These are phyloP conservation scores for Zaprionus nigranus DNA, from an alignment of 1,140 invertebrate species.

Conservation along the genomic window DNA sequence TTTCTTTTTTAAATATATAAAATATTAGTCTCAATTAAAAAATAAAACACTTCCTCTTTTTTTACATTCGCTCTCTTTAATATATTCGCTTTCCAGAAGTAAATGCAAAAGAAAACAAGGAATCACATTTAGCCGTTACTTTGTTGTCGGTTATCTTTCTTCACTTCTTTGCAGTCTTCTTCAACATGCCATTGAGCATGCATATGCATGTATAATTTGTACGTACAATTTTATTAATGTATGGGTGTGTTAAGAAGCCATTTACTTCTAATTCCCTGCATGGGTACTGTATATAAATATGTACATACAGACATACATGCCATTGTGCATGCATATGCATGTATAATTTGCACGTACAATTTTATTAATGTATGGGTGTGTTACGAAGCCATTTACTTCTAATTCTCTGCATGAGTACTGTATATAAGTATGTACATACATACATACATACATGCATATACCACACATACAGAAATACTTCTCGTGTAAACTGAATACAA, in stretches of 20 bases:
- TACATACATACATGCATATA: too few species aligned
- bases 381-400: too few species aligned
- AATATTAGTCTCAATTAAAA: neutral
- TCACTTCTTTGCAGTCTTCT: neutral
- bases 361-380: neutral
- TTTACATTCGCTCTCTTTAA: too few species aligned
- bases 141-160: neutral
- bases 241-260: neutral
- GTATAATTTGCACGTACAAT: neutral
- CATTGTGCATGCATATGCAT: neutral
- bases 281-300: too few species aligned
- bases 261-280: too few species aligned
- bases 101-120: neutral
- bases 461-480: too few species aligned
- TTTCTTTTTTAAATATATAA: neutral
- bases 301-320: too few species aligned
- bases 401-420: too few species aligned
- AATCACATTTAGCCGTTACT: slow-evolving; percentile 8
- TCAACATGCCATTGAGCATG: neutral
- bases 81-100: too few species aligned
- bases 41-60: too few species aligned
- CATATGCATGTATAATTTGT: neutral
- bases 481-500: too few species aligned
- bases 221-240: neutral
- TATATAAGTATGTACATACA: too few species aligned